Conservation (phyloP, 2,888 invertebrate genomes). For the Drosophila pseudotakahashii region DNA sequence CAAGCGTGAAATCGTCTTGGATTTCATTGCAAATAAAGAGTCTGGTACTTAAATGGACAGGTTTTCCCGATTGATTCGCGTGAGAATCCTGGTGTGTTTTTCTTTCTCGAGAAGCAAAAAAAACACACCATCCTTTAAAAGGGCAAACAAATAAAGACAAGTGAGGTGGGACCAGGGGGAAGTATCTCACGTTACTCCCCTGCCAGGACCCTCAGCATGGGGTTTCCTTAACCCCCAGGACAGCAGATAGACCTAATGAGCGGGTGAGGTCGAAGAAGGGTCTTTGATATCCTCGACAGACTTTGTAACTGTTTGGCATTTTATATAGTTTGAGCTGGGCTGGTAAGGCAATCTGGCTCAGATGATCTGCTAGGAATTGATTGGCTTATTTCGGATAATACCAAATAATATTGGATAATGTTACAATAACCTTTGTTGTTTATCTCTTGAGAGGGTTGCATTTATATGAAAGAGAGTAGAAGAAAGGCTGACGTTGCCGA, state of each 20-base stretch:
- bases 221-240: conserved; percentile 60
- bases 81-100: conserved; percentile 70
- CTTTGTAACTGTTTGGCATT: conserved; percentile 65
- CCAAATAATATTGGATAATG: conserved; percentile 43
- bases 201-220: conserved; percentile 58
- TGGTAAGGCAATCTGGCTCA: conserved; percentile 11
- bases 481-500: too few species aligned
- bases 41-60: conserved; percentile 45
- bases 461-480: not conserved
- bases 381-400: conserved; percentile 29
- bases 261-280: conserved; percentile 24
- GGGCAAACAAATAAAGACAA: conserved; percentile 39
- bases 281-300: conserved; percentile 30
- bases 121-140: conserved; percentile 24
- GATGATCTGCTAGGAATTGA: conserved; percentile 12
- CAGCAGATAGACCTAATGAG: conserved; percentile 57
- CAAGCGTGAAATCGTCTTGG: conserved; percentile 70
- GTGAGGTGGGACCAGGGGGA: conserved; percentile 12
- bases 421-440: conserved; percentile 47
- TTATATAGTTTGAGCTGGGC: too few species aligned
- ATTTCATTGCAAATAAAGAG: conserved; percentile 75
- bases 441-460: not conserved
- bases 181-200: conserved; percentile 58
- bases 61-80: conserved; percentile 71
- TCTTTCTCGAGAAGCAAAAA: conserved; percentile 53